A percentile compares a stretch with the other conserved stretches of the same genome.
Conservation (phyloP, 2,113 vertebrate genomes). For the Menura novaehollandiae region DNA sequence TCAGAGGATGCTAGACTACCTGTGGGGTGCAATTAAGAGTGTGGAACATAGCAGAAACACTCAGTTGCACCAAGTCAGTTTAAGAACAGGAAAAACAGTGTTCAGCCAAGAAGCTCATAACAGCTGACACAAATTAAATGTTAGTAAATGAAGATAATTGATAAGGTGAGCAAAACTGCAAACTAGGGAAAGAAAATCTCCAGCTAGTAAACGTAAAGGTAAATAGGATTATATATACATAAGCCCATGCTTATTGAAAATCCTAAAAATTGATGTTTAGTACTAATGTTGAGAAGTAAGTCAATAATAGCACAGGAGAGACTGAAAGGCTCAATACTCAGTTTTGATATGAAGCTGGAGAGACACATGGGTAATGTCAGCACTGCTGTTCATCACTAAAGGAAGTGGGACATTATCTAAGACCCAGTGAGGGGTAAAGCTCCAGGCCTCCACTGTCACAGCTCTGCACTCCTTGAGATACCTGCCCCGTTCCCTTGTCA, state of each 20-base stretch:
- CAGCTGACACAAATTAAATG: neutral
- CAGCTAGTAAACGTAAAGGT: neutral
- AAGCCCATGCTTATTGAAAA: neutral
- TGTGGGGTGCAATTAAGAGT: constrained; percentile 11
- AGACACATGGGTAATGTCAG: neutral
- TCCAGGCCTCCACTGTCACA: neutral
- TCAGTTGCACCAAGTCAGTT: neutral
- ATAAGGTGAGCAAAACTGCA: neutral
- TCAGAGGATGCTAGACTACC: constrained; percentile 7
- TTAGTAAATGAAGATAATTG: neutral
- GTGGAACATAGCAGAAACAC: neutral
- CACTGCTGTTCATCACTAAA: neutral
- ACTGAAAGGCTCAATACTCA: neutral
- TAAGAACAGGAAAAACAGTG: neutral
- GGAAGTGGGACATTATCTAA: neutral
- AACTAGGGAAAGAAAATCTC: neutral
- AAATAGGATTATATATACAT: neutral
- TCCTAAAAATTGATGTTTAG: neutral
- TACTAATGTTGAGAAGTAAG: neutral
- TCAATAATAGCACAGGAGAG: neutral
- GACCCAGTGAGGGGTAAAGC: neutral
- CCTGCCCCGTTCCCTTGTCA: neutral
- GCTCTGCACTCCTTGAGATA: neutral
- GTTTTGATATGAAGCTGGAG: neutral
- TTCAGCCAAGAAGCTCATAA: neutral